Base-by-base conservation (phyloP, 2,888 invertebrate species). In the Pristionchus maxplancki region DNA sequence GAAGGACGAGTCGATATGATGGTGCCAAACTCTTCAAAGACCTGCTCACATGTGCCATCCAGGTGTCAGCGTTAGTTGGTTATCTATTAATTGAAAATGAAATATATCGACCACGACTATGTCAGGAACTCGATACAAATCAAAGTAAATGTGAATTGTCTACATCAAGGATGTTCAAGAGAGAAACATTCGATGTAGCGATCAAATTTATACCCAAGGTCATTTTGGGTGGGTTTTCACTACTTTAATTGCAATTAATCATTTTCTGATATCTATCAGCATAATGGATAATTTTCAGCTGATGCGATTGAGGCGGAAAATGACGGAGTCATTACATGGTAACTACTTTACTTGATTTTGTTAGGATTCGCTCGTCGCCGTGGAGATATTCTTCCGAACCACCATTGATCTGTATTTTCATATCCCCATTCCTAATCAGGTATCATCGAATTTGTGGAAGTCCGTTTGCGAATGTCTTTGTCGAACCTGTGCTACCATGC, bases 61-160 rank as follows among this genome's bases (percentile, higher is more conserved):
- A 64, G 64, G 85, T 85, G n/a, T n/a, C n/a, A n/a, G n/a, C n/a
- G n/a, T n/a, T n/a, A n/a, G n/a, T n/a, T n/a, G n/a, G n/a, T n/a
- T n/a, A n/a, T n/a, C n/a, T n/a, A n/a, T n/a, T n/a, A n/a, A n/a
- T n/a, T n/a, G n/a, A n/a, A n/a, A n/a, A n/a, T n/a, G n/a, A n/a
- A n/a, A n/a, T n/a, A n/a, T n/a, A n/a, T n/a, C n/a, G n/a, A n/a
- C n/a, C n/a, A n/a, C n/a, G n/a, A n/a, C n/a, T n/a, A 28, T 37
- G 11, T n/a, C 34, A 85, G 85, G 85, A 85, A 28, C n/a, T 85
- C 44, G 85, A 64, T n/a, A 13, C 40, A 8, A 84, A 82, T n/a
- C 28, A n/a, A 17, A 9, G 28, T 6, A 24, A 2, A 34, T 6
- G 34, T 13, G 28, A 13, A 34, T 20, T 6, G 31, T 4, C 24